phyloP scores from a whole-genome alignment of 2,888 invertebrate genomes.

The Chymomyza procnemis region DNA sequence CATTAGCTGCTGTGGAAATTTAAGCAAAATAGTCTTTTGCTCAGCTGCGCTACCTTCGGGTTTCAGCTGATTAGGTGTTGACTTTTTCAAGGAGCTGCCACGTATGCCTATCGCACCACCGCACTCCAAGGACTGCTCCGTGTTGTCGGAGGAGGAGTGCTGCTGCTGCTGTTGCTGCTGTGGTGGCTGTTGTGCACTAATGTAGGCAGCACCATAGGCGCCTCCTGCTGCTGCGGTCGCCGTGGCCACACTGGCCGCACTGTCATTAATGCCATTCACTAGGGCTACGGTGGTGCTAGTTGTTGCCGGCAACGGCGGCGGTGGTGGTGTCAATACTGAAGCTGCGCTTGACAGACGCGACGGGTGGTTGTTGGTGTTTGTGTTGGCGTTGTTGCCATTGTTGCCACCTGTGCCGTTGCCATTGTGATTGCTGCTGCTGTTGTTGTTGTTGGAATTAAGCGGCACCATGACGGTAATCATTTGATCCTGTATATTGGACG shows the following conservation, averaged over 20 bases:
- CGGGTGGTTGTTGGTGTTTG: conserved; percentile 20
- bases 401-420: conserved; percentile 41
- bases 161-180: conserved; percentile 32
- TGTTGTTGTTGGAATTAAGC: conserved; percentile 76
- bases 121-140: conserved; percentile 74
- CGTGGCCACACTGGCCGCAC: conserved; percentile 48
- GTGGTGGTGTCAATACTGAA: conserved; percentile 29
- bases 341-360: conserved; percentile 31
- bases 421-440: conserved; percentile 56
- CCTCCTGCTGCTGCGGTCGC: conserved; percentile 33
- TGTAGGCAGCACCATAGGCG: conserved; percentile 23
- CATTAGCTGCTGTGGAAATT: conserved; percentile 75
- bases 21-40: conserved; percentile 77
- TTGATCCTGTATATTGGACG: conserved; percentile 78
- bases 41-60: conserved; percentile 50
- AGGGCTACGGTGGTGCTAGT: conserved; percentile 42
- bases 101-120: conserved; percentile 36
- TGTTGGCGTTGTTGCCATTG: conserved; percentile 30
- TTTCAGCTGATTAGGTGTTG: conserved; percentile 44
- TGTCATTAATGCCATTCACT: conserved; percentile 51
- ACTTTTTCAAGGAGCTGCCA: conserved; percentile 71
- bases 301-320: conserved; percentile 16
- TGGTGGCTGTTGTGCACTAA: conserved; percentile 38
- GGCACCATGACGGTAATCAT: conserved; percentile 79
- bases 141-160: conserved; percentile 78